A percentile compares a stretch with the other conserved stretches of the same genome.
These are phyloP conservation scores for Teleogryllus occipitalis DNA, from an alignment of 1,140 invertebrate genomes.

Conservation along the genomic window DNA sequence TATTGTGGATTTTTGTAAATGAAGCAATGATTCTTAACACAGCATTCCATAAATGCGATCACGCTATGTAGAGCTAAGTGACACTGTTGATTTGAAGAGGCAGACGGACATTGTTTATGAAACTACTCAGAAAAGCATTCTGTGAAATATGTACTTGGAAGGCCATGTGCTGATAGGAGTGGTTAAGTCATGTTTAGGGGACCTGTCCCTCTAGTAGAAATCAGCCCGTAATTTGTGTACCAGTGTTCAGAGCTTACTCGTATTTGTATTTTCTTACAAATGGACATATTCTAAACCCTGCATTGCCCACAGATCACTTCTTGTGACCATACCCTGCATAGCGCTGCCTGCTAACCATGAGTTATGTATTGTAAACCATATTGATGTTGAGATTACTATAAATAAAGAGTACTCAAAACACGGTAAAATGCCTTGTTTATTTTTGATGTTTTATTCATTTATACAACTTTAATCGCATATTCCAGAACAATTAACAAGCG, in stretches of 20 bases:
- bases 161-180: too few species aligned
- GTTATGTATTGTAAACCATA: background rate
- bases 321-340: background rate
- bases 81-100: background rate
- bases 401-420: background rate
- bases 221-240: background rate
- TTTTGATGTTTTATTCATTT: too few species aligned
- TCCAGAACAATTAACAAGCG: too few species aligned
- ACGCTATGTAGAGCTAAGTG: background rate
- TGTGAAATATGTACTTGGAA: background rate
- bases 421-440: too few species aligned
- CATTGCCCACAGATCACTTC: background rate
- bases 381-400: constrained; percentile 1
- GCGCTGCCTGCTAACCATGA: background rate
- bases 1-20: too few species aligned
- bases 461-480: too few species aligned
- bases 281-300: background rate
- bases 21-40: too few species aligned
- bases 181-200: too few species aligned
- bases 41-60: background rate
- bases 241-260: background rate
- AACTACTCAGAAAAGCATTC: background rate
- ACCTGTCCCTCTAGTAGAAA: background rate
- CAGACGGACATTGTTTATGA: background rate
- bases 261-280: background rate